Evolutionary conservation across 2,113 vertebrate genomes (phyloP), one percentile per base, ranked within the genome.

Genomic region (Saccopteryx leptura): DNA sequence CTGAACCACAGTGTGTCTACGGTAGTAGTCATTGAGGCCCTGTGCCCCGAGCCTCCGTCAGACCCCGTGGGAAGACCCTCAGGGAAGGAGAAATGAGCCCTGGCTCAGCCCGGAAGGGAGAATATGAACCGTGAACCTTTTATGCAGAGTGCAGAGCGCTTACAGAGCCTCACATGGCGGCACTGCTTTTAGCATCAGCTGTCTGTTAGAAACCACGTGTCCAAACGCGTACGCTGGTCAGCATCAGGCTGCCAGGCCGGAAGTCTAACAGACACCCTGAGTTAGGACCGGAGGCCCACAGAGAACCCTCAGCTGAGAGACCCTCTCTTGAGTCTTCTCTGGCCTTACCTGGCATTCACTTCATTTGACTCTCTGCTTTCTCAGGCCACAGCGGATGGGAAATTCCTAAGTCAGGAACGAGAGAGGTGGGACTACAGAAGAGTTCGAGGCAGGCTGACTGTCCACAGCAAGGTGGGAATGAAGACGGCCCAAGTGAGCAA

Each of bases 331-430:
- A 58, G 10, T 75, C 76, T 74, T 33, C 33, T 65, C 74, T 89
- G 48, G 52, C 69, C 52, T 39, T 21, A 46, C 54, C 7, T 46
- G 60, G 60, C 87, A 84, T 65, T 63, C 48, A 65, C 52, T 83
- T 60, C 31, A 69, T 60, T 46, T 88, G 54, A 76, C 50, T 83
- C 56, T 85, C n/a, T 82, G 31, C 78, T 85, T 92, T 88, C 19
- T n/a, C 54, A 72, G 54, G 88, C 26, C 66, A 87, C 17, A 79
- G 33, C 6, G 71, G 71, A 50, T 13, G 33, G 58, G 69, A 21
- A 84, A 60, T 33, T 72, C 65, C 33, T 46, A 26, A 90, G 56
- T 79, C n/a, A 90, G 28, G 46, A 84, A 39, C 26, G n/a, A 63
- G n/a, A 63, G 46, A 92, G 87, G 21, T 10, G 17, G 1, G 17